Evolutionary conservation across 2,888 invertebrate species (phyloP).

Genomic region (Amphimallon solstitiale): DNA sequence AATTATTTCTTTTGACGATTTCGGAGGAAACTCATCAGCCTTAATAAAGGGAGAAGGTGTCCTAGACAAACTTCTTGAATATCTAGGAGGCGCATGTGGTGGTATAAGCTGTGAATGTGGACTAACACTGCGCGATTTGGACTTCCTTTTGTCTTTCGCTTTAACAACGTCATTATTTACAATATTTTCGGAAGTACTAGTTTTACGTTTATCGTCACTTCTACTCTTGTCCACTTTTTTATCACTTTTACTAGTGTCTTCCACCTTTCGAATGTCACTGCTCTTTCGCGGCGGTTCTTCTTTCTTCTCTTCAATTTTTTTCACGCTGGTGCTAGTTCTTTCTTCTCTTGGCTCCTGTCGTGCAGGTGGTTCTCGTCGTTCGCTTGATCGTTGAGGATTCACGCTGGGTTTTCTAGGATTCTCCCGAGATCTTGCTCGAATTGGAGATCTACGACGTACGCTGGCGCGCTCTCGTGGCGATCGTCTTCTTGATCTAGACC

Average conservation of each 20-base stretch:
- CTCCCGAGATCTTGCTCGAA: slow-evolving; percentile 52
- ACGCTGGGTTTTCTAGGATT: slow-evolving; percentile 56
- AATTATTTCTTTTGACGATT: slow-evolving; percentile 47
- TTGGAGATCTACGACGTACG: slow-evolving; percentile 59
- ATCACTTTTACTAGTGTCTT: slow-evolving; percentile 55
- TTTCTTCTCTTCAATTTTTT: slow-evolving; percentile 51
- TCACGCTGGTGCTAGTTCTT: slow-evolving; percentile 36
- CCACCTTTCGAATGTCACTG: slow-evolving; percentile 61
- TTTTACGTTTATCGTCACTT: slow-evolving; percentile 48
- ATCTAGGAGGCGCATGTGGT: slow-evolving; percentile 65
- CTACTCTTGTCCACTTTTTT: slow-evolving; percentile 49
- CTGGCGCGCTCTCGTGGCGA: slow-evolving; percentile 55
- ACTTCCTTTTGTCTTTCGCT: slow-evolving; percentile 54
- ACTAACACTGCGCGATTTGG: slow-evolving; percentile 59
- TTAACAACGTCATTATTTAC: slow-evolving; percentile 49
- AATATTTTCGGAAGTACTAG: slow-evolving; percentile 49
- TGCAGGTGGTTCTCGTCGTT: slow-evolving; percentile 54
- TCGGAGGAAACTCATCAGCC: slow-evolving; percentile 69
- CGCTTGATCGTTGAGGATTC: slow-evolving; percentile 57
- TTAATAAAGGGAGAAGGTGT: slow-evolving; percentile 88
- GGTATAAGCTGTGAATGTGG: slow-evolving; percentile 58
- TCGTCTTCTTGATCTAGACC: slow-evolving; percentile 59
- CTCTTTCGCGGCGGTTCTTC: slow-evolving; percentile 60
- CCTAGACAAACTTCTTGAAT: slow-evolving; percentile 81
- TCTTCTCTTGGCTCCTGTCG: slow-evolving; percentile 50